Percentiles rank a stretch among this genome's conserved stretches.
Evolutionary conservation across 2,797 vertebrate genomes (phyloP).

Genomic region (Manis javanica): DNA sequence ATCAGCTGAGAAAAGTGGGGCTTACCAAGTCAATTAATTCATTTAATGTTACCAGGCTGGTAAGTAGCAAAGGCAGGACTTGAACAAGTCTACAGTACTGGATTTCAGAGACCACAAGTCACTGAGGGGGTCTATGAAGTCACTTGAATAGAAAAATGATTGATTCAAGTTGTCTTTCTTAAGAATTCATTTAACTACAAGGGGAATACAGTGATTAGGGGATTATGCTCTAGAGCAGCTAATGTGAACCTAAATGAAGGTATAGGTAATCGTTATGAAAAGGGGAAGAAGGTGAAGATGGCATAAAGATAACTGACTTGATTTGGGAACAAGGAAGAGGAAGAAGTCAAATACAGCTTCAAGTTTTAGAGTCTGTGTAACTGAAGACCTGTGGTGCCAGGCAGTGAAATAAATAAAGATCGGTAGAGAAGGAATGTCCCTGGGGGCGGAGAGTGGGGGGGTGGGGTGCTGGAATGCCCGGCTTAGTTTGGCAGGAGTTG

Average conservation of each 20-base stretch:
- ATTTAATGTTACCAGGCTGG: slow-evolving; percentile 18
- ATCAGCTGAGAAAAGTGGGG: neutral
- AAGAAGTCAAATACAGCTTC: neutral
- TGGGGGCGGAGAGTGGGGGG: fast-evolving
- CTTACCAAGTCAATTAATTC: slow-evolving; percentile 58
- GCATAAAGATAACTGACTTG: neutral
- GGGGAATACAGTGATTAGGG: neutral
- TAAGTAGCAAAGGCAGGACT: slow-evolving; percentile 20
- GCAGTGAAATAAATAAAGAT: neutral
- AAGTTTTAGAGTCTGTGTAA: neutral
- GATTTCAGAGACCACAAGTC: neutral
- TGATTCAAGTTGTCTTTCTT: neutral
- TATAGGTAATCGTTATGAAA: neutral
- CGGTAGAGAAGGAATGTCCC: neutral
- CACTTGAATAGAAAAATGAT: slow-evolving; percentile 13
- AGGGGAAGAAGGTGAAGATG: neutral
- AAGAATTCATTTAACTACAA: neutral
- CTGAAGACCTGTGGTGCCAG: neutral
- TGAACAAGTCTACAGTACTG: neutral
- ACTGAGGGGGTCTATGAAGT: neutral
- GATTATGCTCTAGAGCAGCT: neutral
- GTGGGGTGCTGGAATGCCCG: neutral
- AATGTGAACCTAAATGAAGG: neutral
- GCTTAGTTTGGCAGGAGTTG: neutral
- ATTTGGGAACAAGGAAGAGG: neutral